phyloP scores from a whole-genome alignment of 2,113 vertebrate species.

The Acrocephalus arundinaceus region DNA sequence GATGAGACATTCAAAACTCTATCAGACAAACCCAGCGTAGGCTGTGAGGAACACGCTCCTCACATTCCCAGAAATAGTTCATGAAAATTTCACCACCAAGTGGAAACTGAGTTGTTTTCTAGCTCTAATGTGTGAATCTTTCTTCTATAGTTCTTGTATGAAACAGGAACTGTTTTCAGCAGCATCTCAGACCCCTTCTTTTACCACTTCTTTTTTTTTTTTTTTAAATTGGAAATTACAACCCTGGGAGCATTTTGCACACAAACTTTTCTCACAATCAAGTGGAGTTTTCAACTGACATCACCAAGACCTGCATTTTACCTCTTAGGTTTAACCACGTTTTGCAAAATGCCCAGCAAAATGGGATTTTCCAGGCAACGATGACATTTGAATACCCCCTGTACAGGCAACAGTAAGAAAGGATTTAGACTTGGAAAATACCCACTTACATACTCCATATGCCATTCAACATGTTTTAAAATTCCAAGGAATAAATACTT shows the following conservation, averaged over 20 bases:
- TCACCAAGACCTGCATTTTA: not conserved
- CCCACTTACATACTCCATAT: not conserved
- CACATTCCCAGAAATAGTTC: not conserved
- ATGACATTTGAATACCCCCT: not conserved
- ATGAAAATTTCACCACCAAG: not conserved
- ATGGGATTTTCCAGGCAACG: not conserved
- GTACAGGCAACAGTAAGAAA: not conserved
- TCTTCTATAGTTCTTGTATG: not conserved
- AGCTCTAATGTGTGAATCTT: not conserved
- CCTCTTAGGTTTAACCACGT: not conserved
- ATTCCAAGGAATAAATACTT: not conserved
- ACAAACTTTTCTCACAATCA: not conserved
- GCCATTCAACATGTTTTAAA: not conserved
- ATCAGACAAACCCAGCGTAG: not conserved
- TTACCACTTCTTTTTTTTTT: not conserved
- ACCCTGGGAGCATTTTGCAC: not conserved
- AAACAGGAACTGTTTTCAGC: not conserved
- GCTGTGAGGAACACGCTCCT: not conserved
- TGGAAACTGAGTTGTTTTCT: not conserved
- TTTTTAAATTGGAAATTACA: not conserved
- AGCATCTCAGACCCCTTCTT: not conserved
- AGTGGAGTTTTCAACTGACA: constrained; percentile 1
- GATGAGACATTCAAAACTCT: not conserved
- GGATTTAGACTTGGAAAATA: not conserved
- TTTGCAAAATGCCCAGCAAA: not conserved